phyloP scores from a whole-genome alignment of 2,888 invertebrate genomes.

The Trichacis sp. region DNA sequence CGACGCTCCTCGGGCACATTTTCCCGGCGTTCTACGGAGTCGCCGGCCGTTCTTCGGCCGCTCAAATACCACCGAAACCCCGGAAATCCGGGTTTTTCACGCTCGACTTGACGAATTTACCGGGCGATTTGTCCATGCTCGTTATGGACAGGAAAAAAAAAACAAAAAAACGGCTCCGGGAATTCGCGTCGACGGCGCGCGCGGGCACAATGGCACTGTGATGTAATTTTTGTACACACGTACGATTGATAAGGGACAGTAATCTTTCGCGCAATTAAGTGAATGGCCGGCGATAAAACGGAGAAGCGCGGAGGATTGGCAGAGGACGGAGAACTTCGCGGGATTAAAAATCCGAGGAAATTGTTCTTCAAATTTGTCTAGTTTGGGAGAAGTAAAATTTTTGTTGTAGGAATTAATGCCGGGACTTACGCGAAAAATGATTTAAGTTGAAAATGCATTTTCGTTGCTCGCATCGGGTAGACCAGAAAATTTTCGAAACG shows the following conservation, averaged over 20 bases:
- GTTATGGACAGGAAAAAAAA: neutral
- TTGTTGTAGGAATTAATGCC: too few relatives aligned
- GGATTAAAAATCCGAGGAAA: too few relatives aligned
- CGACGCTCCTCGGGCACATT: neutral
- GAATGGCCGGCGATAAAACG: neutral
- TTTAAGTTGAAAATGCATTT: too few relatives aligned
- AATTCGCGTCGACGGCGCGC: too few relatives aligned
- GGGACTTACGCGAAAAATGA: too few relatives aligned
- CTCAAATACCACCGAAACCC: neutral
- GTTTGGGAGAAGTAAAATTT: too few relatives aligned
- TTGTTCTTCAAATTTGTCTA: too few relatives aligned
- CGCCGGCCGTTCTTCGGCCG: neutral
- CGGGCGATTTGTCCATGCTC: neutral
- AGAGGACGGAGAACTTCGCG: too few relatives aligned
- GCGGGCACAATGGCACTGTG: neutral
- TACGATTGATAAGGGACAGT: neutral
- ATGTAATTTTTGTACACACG: constrained; percentile 1
- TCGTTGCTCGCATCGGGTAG: too few relatives aligned
- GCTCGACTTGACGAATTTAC: neutral
- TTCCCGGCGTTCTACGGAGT: neutral
- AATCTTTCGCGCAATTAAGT: constrained; percentile 1
- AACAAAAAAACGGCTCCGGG: too few relatives aligned
- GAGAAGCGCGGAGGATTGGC: too few relatives aligned
- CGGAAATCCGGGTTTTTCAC: neutral
- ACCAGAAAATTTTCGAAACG: too few relatives aligned